Percentiles rank a stretch among this genome's conserved stretches.
Conservation (phyloP, 2,797 vertebrate genomes). For the Tolypeutes matacus region DNA sequence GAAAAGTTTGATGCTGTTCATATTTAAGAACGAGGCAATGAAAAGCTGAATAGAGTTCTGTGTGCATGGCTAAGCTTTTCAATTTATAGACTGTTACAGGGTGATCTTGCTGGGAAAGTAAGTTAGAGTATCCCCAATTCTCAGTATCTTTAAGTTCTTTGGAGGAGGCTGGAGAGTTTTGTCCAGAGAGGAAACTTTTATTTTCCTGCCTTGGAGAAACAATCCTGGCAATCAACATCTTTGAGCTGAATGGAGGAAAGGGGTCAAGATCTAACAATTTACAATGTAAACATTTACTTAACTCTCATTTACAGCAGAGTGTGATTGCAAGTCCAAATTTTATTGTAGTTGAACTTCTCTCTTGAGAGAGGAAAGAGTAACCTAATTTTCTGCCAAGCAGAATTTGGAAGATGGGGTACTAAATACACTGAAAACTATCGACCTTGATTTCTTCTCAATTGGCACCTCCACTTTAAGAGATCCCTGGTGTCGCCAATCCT, state of each 20-base stretch:
- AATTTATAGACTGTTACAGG: background rate
- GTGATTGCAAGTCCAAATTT: background rate
- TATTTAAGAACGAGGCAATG: background rate
- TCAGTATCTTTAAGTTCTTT: background rate
- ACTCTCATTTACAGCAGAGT: background rate
- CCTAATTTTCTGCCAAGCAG: background rate
- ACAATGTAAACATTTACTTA: background rate
- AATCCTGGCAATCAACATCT: background rate
- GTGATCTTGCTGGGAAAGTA: background rate
- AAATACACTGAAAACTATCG: background rate
- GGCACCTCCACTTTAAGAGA: background rate
- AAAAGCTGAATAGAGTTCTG: background rate
- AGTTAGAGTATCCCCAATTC: background rate
- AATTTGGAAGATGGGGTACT: background rate
- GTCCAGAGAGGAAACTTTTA: background rate
- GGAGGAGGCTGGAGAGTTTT: background rate
- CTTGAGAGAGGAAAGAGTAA: background rate
- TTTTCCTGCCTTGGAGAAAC: background rate
- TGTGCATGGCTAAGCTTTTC: background rate
- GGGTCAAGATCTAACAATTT: background rate
- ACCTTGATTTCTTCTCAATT: background rate
- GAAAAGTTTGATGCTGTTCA: background rate
- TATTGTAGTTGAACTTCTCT: background rate
- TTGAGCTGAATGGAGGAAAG: background rate
- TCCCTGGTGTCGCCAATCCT: background rate